A percentile compares a stretch with the other conserved stretches of the same genome.
phyloP scores from a whole-genome alignment of 2,888 invertebrate genomes.

The Balanococcus diminutus region DNA sequence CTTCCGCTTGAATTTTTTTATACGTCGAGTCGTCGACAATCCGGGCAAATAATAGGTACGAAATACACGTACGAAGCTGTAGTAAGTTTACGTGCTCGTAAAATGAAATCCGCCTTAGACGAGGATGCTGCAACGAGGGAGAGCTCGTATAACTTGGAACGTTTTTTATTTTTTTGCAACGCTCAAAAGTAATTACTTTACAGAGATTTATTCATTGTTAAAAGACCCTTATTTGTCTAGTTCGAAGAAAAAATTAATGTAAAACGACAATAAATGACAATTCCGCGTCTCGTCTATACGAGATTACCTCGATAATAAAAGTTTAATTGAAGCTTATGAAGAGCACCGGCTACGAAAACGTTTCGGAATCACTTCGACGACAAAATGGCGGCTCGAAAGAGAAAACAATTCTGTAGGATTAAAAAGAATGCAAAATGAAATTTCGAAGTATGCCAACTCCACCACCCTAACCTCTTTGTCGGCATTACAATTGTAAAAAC shows the following conservation, averaged over 20 bases:
- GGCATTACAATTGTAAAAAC: not conserved
- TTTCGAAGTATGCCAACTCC: not conserved
- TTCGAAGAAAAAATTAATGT: not conserved
- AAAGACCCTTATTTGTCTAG: not conserved
- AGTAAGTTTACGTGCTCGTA: not conserved
- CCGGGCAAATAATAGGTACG: not conserved
- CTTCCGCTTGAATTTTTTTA: not conserved
- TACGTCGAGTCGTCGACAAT: not conserved
- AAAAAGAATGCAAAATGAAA: not conserved
- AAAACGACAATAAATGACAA: conserved; percentile 22
- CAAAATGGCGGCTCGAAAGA: not conserved
- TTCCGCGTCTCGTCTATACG: not conserved
- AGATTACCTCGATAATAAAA: conserved; percentile 11
- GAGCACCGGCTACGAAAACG: not conserved
- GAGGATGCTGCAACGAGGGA: too few relatives aligned
- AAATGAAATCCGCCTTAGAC: not conserved
- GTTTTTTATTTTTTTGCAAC: not conserved
- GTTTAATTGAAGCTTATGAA: conserved; percentile 5
- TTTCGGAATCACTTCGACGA: not conserved
- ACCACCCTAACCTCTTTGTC: not conserved
- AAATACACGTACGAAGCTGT: not conserved
- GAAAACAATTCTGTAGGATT: not conserved
- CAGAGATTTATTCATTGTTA: not conserved
- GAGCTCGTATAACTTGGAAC: too few relatives aligned
- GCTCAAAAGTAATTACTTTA: conserved; percentile 3